These are phyloP conservation scores for Stenodema calcarata DNA, from an alignment of 2,888 invertebrate genomes.

Conservation along the genomic window DNA sequence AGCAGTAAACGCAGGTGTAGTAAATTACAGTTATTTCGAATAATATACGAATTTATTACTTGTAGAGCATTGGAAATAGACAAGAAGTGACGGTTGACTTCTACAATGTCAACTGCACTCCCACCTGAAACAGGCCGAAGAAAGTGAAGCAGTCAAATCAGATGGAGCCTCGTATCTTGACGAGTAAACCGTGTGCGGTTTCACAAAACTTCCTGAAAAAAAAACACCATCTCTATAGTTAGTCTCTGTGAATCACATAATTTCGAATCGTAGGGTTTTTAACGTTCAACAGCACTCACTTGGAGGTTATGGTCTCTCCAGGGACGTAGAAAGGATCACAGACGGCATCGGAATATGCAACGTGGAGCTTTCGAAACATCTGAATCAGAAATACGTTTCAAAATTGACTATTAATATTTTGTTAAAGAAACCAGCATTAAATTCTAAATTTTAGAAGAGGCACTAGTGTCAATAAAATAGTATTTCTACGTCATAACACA, in stretches of 20 bases:
- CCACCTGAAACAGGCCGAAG: no score
- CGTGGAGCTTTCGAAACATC: conserved; percentile 90
- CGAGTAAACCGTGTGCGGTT: conserved; percentile 59
- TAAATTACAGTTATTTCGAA: no score
- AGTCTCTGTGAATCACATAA: no score
- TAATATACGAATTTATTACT: no score
- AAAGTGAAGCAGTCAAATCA: no score
- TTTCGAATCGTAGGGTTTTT: not conserved
- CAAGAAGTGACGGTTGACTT: no score
- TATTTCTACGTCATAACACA: no score
- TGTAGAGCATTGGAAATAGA: no score
- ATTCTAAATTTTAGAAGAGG: no score
- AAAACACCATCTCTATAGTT: not conserved
- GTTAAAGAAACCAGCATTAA: not conserved
- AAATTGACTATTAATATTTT: not conserved
- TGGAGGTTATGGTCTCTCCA: conserved; percentile 85
- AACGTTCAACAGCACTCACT: conserved; percentile 67
- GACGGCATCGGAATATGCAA: conserved; percentile 90
- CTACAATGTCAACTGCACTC: no score
- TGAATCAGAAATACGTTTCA: conserved; percentile 61
- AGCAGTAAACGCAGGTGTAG: no score
- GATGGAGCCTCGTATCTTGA: conserved; percentile 50
- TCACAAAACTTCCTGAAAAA: conserved; percentile 59
- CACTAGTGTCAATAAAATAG: no score
- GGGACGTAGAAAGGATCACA: conserved; percentile 97